Conservation (phyloP, 2,797 vertebrate species). For the Myotis findleyi region DNA sequence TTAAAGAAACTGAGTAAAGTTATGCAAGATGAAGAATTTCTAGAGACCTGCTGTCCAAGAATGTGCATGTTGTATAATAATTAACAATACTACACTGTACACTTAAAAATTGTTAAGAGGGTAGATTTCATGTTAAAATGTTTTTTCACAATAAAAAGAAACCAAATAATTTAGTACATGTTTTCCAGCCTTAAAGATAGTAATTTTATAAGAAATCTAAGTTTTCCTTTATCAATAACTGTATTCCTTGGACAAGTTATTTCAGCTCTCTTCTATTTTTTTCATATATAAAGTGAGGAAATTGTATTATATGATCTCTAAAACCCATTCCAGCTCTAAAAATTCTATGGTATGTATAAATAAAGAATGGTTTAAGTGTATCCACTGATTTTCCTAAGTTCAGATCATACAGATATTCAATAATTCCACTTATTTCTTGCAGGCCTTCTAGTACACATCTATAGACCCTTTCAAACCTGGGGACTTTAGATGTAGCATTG, state of each 20-base stretch:
- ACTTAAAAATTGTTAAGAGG: neutral
- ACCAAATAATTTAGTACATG: constrained; percentile 21
- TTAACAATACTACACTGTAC: neutral
- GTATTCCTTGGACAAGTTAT: neutral
- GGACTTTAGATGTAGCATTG: neutral
- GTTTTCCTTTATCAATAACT: constrained; percentile 8
- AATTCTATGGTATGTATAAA: constrained; percentile 6
- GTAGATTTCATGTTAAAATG: neutral
- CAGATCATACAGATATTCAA: constrained; percentile 16
- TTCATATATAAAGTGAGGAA: constrained; percentile 19
- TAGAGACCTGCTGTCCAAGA: neutral
- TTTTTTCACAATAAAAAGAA: constrained; percentile 1
- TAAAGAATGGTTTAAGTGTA: constrained; percentile 4
- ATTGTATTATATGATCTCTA: constrained; percentile 8
- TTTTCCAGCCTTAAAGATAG: neutral
- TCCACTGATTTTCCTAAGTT: constrained; percentile 43
- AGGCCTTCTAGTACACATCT: neutral
- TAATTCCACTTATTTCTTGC: constrained; percentile 9
- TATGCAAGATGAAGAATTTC: constrained; percentile 9
- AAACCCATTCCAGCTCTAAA: neutral
- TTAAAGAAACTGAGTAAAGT: constrained; percentile 29
- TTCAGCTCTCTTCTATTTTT: constrained; percentile 2
- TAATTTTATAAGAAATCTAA: constrained; percentile 38
- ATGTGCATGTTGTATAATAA: neutral
- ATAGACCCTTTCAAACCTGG: neutral